Percentiles rank a stretch among this genome's conserved stretches.
These are phyloP conservation scores for Diaprepes abbreviatus DNA, from an alignment of 2,888 invertebrate species.

Conservation along the genomic window DNA sequence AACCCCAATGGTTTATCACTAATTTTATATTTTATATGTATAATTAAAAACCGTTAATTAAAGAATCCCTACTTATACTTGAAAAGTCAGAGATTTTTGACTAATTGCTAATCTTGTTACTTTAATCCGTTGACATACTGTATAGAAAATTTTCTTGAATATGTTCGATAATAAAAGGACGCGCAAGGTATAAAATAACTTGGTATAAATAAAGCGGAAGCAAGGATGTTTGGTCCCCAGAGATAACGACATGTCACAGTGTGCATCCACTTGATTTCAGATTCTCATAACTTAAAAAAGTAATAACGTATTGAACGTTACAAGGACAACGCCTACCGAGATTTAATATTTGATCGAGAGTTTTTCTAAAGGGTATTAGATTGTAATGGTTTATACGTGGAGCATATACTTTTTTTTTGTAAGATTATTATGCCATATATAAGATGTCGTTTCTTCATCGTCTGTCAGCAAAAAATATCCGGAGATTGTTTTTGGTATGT, in stretches of 20 bases:
- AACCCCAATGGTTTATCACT: too few relatives aligned
- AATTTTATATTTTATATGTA: too few relatives aligned
- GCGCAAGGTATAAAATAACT: constrained; percentile 38
- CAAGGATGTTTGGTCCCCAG: constrained; percentile 54
- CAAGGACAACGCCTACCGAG: constrained; percentile 23
- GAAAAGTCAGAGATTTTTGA: too few relatives aligned
- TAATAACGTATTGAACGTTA: constrained; percentile 22
- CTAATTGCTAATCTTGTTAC: too few relatives aligned
- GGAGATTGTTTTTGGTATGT: too few relatives aligned
- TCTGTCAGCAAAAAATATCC: too few relatives aligned
- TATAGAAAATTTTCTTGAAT: constrained; percentile 7
- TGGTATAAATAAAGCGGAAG: constrained; percentile 38
- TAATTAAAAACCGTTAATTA: too few relatives aligned
- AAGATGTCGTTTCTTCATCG: too few relatives aligned
- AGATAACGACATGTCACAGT: constrained; percentile 59
- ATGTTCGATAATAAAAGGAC: constrained; percentile 20
- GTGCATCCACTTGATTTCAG: constrained; percentile 58
- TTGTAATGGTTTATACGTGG: neutral
- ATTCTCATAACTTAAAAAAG: constrained; percentile 54
- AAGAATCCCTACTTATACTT: too few relatives aligned
- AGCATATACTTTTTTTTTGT: too few relatives aligned
- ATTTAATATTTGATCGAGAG: constrained; percentile 9
- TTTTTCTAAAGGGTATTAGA: neutral
- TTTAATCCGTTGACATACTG: too few relatives aligned
- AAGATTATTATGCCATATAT: too few relatives aligned